Evolutionary conservation across 2,113 vertebrate genomes (phyloP).

Genomic region (Columbina picui): DNA sequence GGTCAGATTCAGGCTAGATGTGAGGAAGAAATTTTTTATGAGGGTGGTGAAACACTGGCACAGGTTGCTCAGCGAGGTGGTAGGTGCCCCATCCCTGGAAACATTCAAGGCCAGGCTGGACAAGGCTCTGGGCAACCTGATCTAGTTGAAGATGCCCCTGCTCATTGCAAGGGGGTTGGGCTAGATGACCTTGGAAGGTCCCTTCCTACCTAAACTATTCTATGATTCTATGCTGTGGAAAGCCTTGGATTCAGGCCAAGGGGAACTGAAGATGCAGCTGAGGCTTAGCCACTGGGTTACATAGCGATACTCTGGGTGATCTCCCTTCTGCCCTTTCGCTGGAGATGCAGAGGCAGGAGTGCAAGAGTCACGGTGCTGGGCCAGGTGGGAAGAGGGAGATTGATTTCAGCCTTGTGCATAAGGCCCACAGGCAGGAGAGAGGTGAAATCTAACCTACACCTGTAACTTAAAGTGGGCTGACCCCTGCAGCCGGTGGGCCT

Average conservation of each 20-base stretch:
- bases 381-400: not conserved
- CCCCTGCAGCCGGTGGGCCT: too few species aligned
- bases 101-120: too few species aligned
- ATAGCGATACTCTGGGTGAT: fast-evolving
- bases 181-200: too few species aligned
- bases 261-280: not conserved
- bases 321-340: not conserved
- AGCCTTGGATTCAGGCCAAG: not conserved
- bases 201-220: too few species aligned
- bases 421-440: not conserved
- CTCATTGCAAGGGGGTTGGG: too few species aligned
- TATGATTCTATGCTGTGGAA: not conserved
- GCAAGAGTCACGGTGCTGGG: not conserved
- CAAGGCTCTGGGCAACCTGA: too few species aligned
- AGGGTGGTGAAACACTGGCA: too few species aligned
- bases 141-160: too few species aligned
- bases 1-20: too few species aligned
- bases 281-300: not conserved
- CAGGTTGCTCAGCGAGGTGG: too few species aligned
- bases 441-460: not conserved
- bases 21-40: too few species aligned
- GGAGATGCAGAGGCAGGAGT: not conserved
- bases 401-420: not conserved
- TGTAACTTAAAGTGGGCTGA: not conserved
- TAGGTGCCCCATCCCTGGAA: too few species aligned